phyloP scores from a whole-genome alignment of 1,140 invertebrate genomes.

The Choristoneura fumiferana region DNA sequence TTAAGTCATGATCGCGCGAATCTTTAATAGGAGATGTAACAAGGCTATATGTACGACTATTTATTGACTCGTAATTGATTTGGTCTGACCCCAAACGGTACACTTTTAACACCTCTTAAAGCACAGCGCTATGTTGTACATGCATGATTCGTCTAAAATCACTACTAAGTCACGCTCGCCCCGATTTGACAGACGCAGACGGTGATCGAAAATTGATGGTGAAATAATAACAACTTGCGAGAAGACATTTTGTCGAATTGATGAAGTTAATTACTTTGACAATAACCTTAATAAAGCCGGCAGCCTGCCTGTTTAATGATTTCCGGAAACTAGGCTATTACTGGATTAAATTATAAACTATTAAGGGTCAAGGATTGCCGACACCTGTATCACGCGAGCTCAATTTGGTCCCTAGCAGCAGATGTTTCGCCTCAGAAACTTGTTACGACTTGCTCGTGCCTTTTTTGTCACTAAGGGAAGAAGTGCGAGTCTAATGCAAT shows the following conservation, averaged over 20 bases:
- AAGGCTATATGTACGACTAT: neutral
- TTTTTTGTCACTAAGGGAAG: neutral
- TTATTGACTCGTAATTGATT: neutral
- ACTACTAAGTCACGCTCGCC: neutral
- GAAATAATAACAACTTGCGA: constrained; percentile 41
- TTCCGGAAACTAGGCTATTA: constrained; percentile 12
- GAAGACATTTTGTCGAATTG: constrained; percentile 3
- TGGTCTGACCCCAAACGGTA: neutral
- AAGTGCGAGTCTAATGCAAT: neutral
- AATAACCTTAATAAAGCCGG: neutral
- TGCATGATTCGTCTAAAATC: neutral
- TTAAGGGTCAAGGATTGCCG: constrained; percentile 6
- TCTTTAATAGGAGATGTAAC: neutral
- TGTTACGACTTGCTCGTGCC: constrained; percentile 1
- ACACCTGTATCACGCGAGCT: constrained; percentile 12
- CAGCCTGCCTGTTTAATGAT: constrained; percentile 1
- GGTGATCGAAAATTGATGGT: constrained; percentile 45
- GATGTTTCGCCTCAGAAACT: neutral
- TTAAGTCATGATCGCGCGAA: neutral
- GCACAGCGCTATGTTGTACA: too few relatives aligned
- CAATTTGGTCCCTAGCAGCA: constrained; percentile 5
- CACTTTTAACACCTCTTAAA: neutral
- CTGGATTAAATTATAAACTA: constrained; percentile 13
- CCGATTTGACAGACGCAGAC: constrained; percentile 31
- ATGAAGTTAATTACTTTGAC: neutral